Conservation (phyloP, 2,888 invertebrate genomes). For the Drosophila niveifrons region DNA sequence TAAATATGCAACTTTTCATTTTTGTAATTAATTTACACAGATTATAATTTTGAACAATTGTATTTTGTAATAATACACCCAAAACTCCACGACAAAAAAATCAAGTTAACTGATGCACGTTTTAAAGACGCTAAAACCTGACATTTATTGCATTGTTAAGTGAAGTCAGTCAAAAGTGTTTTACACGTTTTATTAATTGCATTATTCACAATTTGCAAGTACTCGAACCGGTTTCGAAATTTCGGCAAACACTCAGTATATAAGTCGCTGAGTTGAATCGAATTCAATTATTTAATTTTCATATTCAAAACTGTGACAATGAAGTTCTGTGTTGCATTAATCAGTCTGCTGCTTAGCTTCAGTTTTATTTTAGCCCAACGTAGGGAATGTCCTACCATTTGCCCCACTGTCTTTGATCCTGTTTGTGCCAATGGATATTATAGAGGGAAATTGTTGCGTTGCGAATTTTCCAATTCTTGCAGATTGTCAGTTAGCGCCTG, state of each 20-base stretch:
- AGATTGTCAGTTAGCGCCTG: background rate
- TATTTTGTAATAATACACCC: background rate
- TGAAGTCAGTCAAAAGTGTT: background rate
- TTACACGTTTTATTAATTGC: background rate
- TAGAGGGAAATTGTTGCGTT: background rate
- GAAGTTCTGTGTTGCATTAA: constrained; percentile 1
- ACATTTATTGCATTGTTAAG: background rate
- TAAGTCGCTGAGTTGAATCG: background rate
- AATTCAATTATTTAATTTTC: background rate
- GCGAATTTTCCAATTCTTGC: background rate
- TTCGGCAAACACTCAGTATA: background rate
- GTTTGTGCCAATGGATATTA: background rate
- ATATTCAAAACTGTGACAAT: background rate
- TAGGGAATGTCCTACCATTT: background rate
- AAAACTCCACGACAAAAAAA: background rate
- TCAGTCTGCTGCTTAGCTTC: background rate
- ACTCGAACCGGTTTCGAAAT: background rate
- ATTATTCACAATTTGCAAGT: background rate
- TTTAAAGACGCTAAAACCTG: background rate
- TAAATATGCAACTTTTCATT: too few relatives aligned
- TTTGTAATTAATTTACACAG: background rate
- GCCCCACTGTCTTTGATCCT: background rate
- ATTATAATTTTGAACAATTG: background rate
- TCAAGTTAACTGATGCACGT: background rate
- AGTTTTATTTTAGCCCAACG: background rate